Evolutionary conservation across 2,113 vertebrate species (phyloP).

Genomic region (Sciurus niger): DNA sequence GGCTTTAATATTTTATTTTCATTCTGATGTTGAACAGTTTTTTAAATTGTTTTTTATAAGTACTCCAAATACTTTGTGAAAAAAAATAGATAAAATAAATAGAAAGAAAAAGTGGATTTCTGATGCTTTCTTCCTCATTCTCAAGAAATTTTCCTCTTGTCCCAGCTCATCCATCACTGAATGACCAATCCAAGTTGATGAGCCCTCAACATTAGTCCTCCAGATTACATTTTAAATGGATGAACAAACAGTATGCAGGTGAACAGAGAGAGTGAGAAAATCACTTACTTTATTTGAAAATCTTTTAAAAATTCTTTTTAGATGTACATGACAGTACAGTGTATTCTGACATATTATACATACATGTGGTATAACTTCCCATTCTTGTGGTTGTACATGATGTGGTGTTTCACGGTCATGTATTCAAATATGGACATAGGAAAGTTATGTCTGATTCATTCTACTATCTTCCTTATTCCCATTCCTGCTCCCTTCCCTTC

Average conservation of each 20-base stretch:
- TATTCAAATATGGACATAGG: no score
- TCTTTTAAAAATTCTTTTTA: no score
- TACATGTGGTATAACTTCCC: no score
- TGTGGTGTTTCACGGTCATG: no score
- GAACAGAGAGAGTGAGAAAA: neutral
- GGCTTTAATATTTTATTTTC: conserved; percentile 49
- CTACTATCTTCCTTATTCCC: no score
- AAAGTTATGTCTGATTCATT: no score
- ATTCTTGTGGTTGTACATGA: no score
- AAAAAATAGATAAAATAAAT: neutral
- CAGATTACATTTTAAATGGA: neutral
- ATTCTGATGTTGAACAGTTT: conserved; percentile 42
- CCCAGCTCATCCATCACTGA: neutral
- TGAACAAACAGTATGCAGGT: neutral
- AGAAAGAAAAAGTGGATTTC: neutral
- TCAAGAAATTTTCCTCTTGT: neutral
- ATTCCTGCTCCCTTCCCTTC: no score
- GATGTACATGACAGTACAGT: no score
- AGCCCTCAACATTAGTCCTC: neutral
- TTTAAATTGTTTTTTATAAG: neutral
- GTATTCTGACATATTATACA: no score
- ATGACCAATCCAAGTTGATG: neutral
- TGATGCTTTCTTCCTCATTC: neutral
- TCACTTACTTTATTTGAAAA: neutral
- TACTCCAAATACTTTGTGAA: neutral